These are phyloP conservation scores for Automeris io DNA, from an alignment of 2,888 invertebrate genomes.

Conservation along the genomic window DNA sequence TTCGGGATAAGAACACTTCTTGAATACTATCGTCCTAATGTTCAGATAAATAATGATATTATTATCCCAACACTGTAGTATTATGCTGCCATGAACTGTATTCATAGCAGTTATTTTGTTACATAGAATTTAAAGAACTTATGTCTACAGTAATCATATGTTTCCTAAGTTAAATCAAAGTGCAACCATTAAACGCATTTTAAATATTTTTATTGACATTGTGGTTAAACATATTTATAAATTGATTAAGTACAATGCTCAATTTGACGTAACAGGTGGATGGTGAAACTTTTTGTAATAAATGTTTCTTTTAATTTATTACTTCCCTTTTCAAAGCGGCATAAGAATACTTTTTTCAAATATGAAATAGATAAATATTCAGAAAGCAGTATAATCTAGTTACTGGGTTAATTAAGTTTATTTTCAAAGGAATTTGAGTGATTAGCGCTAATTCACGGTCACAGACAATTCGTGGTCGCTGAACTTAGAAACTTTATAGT, in stretches of 20 bases:
- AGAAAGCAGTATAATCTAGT: neutral
- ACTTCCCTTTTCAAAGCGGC: neutral
- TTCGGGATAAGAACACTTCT: constrained; percentile 33
- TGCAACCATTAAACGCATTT: too few relatives aligned
- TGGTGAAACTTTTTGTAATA: neutral
- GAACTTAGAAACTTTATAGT: neutral
- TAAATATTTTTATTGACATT: too few relatives aligned
- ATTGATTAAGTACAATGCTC: neutral
- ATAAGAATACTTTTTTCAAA: neutral
- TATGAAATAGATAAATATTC: neutral
- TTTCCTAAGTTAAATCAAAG: too few relatives aligned
- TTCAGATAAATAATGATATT: too few relatives aligned
- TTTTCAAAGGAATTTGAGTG: constrained; percentile 2
- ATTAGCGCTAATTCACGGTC: neutral
- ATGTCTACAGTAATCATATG: too few relatives aligned
- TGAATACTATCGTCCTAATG: too few relatives aligned
- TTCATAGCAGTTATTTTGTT: too few relatives aligned
- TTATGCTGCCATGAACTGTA: too few relatives aligned
- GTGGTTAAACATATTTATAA: too few relatives aligned
- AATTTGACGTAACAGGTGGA: neutral
- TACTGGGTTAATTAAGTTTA: neutral
- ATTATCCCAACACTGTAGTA: too few relatives aligned
- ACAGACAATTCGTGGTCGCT: neutral
- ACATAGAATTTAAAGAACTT: too few relatives aligned
- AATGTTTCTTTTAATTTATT: neutral